These are phyloP conservation scores for Channa maculata DNA, from an alignment of 2,113 vertebrate species.

Conservation along the genomic window DNA sequence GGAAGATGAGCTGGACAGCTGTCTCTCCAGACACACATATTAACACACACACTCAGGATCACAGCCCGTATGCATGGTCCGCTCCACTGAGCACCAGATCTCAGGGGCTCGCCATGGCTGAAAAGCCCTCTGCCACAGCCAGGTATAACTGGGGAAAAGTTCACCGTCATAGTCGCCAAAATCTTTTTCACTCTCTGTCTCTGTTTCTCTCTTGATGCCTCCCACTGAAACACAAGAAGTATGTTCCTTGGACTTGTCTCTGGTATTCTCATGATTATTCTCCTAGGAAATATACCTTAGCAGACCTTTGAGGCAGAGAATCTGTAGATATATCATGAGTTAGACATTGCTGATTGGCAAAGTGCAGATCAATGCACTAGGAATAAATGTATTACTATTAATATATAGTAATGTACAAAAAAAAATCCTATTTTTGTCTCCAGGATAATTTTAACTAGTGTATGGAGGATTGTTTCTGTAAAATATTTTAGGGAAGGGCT, in stretches of 20 bases:
- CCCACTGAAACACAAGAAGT: slow-evolving; percentile 54
- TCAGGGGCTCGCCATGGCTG: slow-evolving; percentile 73
- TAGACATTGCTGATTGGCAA: slow-evolving; percentile 11
- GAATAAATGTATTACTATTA: too few relatives aligned
- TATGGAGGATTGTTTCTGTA: background rate
- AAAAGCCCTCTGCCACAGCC: slow-evolving; percentile 72
- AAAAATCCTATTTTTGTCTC: slow-evolving; percentile 6
- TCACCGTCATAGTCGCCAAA: slow-evolving; percentile 68
- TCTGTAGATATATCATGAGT: too few relatives aligned
- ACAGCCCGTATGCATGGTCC: slow-evolving; percentile 66
- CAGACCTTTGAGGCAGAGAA: slow-evolving; percentile 6
- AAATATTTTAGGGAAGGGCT: background rate
- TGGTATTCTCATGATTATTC: slow-evolving; percentile 42
- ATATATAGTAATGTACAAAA: too few relatives aligned
- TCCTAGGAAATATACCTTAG: slow-evolving; percentile 30
- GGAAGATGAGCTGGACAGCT: slow-evolving; percentile 84
- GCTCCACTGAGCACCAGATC: slow-evolving; percentile 74
- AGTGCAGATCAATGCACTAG: background rate
- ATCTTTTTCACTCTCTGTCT: slow-evolving; percentile 49
- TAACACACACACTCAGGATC: slow-evolving; percentile 61
- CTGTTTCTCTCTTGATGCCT: slow-evolving; percentile 39
- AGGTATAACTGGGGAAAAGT: slow-evolving; percentile 84
- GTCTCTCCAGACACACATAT: slow-evolving; percentile 75
- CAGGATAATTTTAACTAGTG: background rate
- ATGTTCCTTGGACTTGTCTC: slow-evolving; percentile 49